Conservation (phyloP, 2,113 vertebrate genomes). For the Hystrix brachyura region DNA sequence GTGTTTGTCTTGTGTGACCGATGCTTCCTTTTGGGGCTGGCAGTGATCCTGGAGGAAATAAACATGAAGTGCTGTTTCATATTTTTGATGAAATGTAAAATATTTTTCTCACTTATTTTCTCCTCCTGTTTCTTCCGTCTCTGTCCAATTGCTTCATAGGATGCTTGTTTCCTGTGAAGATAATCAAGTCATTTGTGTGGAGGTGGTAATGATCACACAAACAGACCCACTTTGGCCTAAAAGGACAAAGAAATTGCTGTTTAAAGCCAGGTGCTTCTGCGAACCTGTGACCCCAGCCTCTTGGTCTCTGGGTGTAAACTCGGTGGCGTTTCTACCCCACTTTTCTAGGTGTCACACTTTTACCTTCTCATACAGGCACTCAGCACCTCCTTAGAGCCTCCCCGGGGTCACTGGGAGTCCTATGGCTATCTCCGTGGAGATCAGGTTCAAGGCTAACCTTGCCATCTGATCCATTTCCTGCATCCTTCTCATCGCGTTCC, state of each 20-base stretch:
- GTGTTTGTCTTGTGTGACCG: background rate
- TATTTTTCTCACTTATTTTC: slow-evolving; percentile 52
- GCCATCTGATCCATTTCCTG: background rate
- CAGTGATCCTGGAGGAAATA: background rate
- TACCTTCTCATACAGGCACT: background rate
- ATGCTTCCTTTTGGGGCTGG: background rate
- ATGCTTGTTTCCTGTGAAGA: background rate
- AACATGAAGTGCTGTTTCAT: background rate
- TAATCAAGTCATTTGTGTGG: background rate
- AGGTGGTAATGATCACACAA: background rate
- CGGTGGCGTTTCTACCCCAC: background rate
- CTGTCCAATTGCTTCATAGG: background rate
- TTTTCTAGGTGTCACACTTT: background rate
- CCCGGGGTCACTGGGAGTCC: background rate
- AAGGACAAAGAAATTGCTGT: background rate
- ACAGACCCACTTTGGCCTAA: background rate
- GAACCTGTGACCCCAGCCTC: background rate
- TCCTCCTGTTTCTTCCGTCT: background rate
- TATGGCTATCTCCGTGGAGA: background rate
- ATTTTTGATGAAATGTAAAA: slow-evolving; percentile 45
- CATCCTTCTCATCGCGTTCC: background rate
- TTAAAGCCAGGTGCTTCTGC: background rate
- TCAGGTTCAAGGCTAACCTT: background rate
- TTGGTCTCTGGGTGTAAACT: background rate
- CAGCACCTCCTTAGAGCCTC: background rate